Evolutionary conservation across 2,888 invertebrate species (phyloP).

Genomic region (Helobdella robusta): DNA sequence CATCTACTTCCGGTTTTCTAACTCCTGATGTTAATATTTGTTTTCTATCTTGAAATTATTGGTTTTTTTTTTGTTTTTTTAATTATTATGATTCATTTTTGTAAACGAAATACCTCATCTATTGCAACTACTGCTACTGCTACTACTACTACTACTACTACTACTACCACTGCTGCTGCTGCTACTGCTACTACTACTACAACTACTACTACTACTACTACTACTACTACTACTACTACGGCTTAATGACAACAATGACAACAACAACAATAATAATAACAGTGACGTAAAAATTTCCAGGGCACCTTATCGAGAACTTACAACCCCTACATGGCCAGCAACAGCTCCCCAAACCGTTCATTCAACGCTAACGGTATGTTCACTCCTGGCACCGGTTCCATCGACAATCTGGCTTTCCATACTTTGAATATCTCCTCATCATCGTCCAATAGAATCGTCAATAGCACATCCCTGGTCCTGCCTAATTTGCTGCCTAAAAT

Average conservation of each 20-base stretch:
- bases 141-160: conserved; percentile 3
- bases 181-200: conserved; percentile 3
- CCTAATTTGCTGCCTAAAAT: conserved; percentile 50
- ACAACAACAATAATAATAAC: no score
- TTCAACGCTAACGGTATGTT: conserved; percentile 51
- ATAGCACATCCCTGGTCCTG: conserved; percentile 70
- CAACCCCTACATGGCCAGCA: conserved; percentile 3
- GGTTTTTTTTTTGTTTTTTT: no score
- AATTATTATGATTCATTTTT: no score
- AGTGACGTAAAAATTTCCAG: no score
- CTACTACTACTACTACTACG: conserved; percentile 1
- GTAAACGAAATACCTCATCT: no score
- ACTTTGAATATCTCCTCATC: conserved; percentile 46
- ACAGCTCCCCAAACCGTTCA: not conserved
- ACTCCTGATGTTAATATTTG: not conserved
- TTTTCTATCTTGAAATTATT: no score
- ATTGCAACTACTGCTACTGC: conserved; percentile 1
- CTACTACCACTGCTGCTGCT: conserved; percentile 4
- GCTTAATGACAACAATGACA: no score
- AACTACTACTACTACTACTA: conserved; percentile 1
- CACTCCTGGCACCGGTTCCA: conserved; percentile 53
- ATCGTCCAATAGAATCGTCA: conserved; percentile 64
- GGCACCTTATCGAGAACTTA: conserved; percentile 21
- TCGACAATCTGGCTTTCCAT: conserved; percentile 49
- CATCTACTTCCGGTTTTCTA: not conserved